Percentiles rank a stretch among this genome's conserved stretches.
Evolutionary conservation across 2,113 vertebrate genomes (phyloP).

Genomic region (Zapus hudsonius): DNA sequence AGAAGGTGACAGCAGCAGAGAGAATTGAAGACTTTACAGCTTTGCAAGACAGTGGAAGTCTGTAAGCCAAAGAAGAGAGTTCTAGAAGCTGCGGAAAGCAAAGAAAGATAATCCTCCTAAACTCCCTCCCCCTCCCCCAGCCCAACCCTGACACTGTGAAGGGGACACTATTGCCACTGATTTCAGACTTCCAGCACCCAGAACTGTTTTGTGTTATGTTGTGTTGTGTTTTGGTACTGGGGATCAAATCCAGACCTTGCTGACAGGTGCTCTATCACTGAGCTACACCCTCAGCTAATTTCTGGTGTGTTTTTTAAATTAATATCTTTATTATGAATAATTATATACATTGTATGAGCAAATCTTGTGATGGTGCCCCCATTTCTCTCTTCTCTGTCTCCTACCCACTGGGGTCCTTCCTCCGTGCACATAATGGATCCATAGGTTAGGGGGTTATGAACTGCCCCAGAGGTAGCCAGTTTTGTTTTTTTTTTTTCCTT

Average conservation of each 20-base stretch:
- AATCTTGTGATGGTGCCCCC: no score
- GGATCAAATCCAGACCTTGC: neutral
- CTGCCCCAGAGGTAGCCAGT: no score
- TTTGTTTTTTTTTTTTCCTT: no score
- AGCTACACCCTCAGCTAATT: neutral
- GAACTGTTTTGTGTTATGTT: neutral
- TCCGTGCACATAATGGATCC: no score
- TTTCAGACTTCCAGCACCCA: neutral
- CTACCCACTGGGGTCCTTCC: no score
- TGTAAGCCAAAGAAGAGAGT: neutral
- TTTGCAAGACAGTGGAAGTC: neutral
- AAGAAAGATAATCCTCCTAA: neutral
- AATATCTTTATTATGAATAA: no score
- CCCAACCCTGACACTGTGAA: no score
- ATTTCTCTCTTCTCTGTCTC: no score
- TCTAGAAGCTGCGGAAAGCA: neutral
- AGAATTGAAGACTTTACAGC: neutral
- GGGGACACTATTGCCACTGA: neutral
- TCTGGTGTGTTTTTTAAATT: neutral
- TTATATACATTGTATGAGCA: no score
- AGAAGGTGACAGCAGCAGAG: neutral
- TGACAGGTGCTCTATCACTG: neutral
- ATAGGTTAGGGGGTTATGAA: no score
- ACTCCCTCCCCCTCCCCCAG: neutral
- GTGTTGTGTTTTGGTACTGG: neutral